These are phyloP conservation scores for Petrocephalus microphthalmus DNA, from an alignment of 2,113 vertebrate genomes.

Conservation along the genomic window DNA sequence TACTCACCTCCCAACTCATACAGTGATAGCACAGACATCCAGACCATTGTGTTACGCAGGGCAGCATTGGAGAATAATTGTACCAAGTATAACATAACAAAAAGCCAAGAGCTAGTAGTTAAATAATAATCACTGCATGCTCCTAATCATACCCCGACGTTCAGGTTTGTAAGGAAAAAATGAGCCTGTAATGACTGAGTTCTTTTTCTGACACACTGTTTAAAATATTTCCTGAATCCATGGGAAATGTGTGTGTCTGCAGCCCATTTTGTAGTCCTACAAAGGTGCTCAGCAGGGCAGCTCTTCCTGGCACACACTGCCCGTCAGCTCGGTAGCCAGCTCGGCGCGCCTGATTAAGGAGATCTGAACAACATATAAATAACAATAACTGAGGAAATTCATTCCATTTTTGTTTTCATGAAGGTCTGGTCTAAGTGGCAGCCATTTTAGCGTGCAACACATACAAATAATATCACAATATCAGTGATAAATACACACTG, in stretches of 20 bases:
- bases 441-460: background rate
- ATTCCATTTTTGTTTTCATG: background rate
- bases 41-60: background rate
- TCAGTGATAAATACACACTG: background rate
- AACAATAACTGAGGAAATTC: background rate
- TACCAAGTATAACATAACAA: background rate
- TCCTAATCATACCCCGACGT: background rate
- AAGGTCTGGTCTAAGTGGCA: background rate
- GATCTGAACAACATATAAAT: background rate
- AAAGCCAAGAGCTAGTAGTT: background rate
- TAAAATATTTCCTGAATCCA: background rate
- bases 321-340: background rate
- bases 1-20: background rate
- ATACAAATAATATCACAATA: no score
- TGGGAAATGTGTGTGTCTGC: background rate
- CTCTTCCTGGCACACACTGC: background rate
- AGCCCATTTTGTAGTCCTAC: background rate
- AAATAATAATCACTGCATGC: background rate
- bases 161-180: background rate
- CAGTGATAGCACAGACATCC: background rate
- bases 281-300: background rate
- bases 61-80: background rate
- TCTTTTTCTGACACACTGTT: background rate
- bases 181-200: background rate
- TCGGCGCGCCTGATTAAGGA: background rate